Percentiles rank a stretch among this genome's conserved stretches.
Evolutionary conservation across 2,888 invertebrate species (phyloP).

Genomic region (Dyspetes luteomarginatus): DNA sequence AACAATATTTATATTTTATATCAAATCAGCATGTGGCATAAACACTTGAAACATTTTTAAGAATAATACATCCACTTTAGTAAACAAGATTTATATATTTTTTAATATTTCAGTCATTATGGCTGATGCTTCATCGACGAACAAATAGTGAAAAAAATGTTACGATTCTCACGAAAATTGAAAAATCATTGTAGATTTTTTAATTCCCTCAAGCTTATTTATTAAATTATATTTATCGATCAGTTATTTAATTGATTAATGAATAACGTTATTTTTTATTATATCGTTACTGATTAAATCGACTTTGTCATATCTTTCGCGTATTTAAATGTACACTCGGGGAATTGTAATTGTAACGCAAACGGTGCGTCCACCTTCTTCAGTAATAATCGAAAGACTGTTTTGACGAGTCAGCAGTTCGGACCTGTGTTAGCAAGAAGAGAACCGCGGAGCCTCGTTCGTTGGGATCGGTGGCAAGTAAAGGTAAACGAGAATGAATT

Average conservation of each 20-base stretch:
- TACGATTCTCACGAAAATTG: background rate
- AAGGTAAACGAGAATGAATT: conserved; percentile 72
- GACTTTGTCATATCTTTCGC: too few species aligned
- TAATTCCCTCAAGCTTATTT: too few species aligned
- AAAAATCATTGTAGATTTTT: too few species aligned
- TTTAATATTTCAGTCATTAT: background rate
- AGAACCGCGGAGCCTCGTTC: conserved; percentile 36
- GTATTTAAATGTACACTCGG: background rate
- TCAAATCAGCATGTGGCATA: background rate
- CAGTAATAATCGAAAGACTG: conserved; percentile 69
- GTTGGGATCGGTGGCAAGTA: conserved; percentile 34
- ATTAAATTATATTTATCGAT: too few species aligned
- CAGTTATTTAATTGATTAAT: too few species aligned
- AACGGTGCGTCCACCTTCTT: conserved; percentile 56
- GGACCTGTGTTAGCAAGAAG: background rate
- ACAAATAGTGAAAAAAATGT: background rate
- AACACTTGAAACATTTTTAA: background rate
- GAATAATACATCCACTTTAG: background rate
- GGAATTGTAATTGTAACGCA: conserved; percentile 11
- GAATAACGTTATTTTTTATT: too few species aligned
- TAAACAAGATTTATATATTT: background rate
- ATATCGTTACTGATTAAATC: too few species aligned
- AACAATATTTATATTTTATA: background rate
- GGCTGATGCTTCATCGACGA: background rate
- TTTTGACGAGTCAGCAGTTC: conserved; percentile 74